Evolutionary conservation across 2,113 vertebrate genomes (phyloP), one percentile per base, ranked within the genome.

Genomic region (Python bivittatus): DNA sequence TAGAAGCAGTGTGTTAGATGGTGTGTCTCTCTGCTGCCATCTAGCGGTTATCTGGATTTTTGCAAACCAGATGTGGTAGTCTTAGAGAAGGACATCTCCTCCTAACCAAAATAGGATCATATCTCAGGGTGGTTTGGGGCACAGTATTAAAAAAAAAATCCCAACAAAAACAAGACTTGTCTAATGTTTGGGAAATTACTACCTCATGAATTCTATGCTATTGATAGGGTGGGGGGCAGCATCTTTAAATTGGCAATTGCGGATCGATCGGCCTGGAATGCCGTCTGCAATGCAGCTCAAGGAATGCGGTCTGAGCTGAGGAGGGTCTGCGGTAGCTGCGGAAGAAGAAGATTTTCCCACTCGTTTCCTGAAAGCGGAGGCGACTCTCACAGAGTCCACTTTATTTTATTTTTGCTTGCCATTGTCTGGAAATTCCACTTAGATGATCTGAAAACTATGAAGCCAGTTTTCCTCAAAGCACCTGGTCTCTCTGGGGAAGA

Each of bases 391-490:
- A 89, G 0, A 90, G 93, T 92, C 90, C 56, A 17, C 0, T 0
- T 27, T 38, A 15, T 88, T 88, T 90, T 52, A 48, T 88, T 91
- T 95, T 94, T 54, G 90, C 88, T 86, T 94, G 58, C 87, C 92
- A 33, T 89, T 92, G 38, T 33, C 89, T 93, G 83, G 44, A 92
- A 89, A 68, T 0, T 90, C 68, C 89, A 56, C 53, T 57, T 38
- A 4, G 11, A 15, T 29, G 33, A 53, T 22, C 87, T 93, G 57
- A 56, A 93, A 90, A 0, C 64, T 29, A 4, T 91, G 15, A 92
- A 93, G 93, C 33, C 44, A 20, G 10, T 90, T 96, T 93, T 93
- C 90, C 23, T 89, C 88, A 83, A 61, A 92, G 83, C 85, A 6
- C 91, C 72, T n/a, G 91, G 20, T 33, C 88, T 94, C 56, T n/a